Conservation (phyloP, 37 sponge, comb jelly and placozoan species). For the Oscarella lobularis region DNA sequence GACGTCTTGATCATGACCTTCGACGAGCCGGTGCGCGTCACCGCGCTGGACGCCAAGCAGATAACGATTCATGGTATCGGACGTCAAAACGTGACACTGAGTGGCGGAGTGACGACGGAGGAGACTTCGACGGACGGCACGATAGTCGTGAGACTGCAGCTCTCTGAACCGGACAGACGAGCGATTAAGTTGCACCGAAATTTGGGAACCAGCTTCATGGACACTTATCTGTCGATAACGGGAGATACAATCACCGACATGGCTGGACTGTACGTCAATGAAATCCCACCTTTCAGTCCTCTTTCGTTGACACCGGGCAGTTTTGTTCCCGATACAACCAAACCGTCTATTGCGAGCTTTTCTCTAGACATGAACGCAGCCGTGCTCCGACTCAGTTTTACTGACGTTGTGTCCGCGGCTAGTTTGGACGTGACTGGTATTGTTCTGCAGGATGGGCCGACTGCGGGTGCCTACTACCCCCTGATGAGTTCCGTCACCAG, state of each 20-base stretch:
- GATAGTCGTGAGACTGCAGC: conserved; percentile 8
- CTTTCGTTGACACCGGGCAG: not conserved
- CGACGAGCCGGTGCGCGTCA: conserved; percentile 66
- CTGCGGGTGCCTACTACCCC: conserved; percentile 20
- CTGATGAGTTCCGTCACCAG: conserved; percentile 24
- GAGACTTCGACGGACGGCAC: conserved; percentile 35
- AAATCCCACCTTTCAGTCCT: conserved; percentile 14
- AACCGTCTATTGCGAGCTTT: conserved; percentile 34
- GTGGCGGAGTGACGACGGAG: conserved; percentile 20
- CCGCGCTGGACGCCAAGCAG: conserved; percentile 41
- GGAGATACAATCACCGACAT: conserved; percentile 49
- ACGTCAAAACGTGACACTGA: conserved; percentile 12
- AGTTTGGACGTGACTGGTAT: conserved; percentile 23
- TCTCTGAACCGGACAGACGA: conserved; percentile 28
- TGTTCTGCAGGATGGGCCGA: conserved; percentile 40
- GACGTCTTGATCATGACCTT: conserved; percentile 45
- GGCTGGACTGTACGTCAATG: conserved; percentile 47
- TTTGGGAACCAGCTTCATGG: not conserved
- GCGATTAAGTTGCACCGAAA: conserved; percentile 39
- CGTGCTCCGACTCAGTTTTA: conserved; percentile 46
- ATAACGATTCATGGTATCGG: conserved; percentile 31
- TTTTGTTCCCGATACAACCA: conserved; percentile 18
- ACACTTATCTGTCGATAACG: conserved; percentile 46
- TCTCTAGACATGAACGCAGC: conserved; percentile 59
- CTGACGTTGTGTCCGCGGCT: conserved; percentile 41